Evolutionary conservation across 2,888 invertebrate genomes (phyloP), one percentile per base, ranked within the genome.

Genomic region (Lobophora halterata): DNA sequence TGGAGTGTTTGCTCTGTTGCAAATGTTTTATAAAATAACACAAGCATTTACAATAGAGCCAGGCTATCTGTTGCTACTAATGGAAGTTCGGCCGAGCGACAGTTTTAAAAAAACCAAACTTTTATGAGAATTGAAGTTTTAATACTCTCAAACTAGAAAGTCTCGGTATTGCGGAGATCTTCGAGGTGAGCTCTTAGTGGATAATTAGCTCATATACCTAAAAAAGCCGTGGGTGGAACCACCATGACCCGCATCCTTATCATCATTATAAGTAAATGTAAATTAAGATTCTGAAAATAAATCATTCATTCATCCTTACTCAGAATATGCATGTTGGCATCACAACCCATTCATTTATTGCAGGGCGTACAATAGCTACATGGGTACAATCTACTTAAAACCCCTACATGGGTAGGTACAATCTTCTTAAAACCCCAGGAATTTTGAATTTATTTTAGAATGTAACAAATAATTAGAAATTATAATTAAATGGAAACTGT

Each of bases 21-120:
- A 34, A 23, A 41, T 30, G 27, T 44, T 20, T n/a, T 28, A 18
- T 16, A 38, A 28, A 8, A 32, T 17, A 6, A 27, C 31, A 39
- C 38, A 38, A 12, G 27, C 38, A 38, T 30, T 38, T 21, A 27
- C 31, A 21, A 38, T 26, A 27, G 31, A 32, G 7, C 20, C 40
- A 12, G n/a, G 40, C 40, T n/a, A 25, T 16, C 3, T 26, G 10
- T 13, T 40, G 46, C 3, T 20, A 1, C 13, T 46, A 41, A 12
- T 41, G 41, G 7, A n/a, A n/a, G n/a, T n/a, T n/a, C n/a, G n/a
- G n/a, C n/a, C n/a, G n/a, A n/a, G n/a, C n/a, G n/a, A n/a, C n/a
- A n/a, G n/a, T n/a, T n/a, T n/a, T n/a, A n/a, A n/a, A n/a, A n/a
- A n/a, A n/a, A n/a, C n/a, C n/a, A n/a, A n/a, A n/a, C n/a, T n/a